Base-by-base conservation (phyloP, 1,140 invertebrate genomes). In the Apis laboriosa region DNA sequence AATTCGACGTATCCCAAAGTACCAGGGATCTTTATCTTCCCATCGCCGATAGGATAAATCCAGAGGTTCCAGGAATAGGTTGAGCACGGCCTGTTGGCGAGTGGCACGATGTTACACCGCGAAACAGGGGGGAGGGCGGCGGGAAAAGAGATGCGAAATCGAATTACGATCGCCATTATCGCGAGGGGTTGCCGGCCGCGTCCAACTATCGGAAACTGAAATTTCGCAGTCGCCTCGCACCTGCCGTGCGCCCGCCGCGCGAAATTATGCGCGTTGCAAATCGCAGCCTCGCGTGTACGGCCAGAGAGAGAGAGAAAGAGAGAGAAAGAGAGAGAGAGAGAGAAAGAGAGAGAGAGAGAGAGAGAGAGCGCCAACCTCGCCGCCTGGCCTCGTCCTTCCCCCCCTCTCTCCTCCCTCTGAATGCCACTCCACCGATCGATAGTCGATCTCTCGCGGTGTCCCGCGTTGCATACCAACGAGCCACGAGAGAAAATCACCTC, bases 211-310 rank as follows among this genome's bases (percentile, higher is more conserved):
- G 86, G 85, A 84, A 87, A 87, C 86, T 87, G 86, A 87, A 87
- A 87, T 87, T 87, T 87, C 86, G 86, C 85, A 87, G 86, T 87
- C 75, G 86, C 73, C 85, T 84, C 86, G 86, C 86, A 87, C 86
- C 86, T 87, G 85, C 86, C 83, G 86, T 64, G 66, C 58, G 71
- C 67, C 67, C 77, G 64, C 85, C 77, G 70, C 58, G 74, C 81
- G 85, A 84, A 87, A 87, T 87, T 87, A 87, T 87, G 86, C 86
- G 85, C 86, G 86, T 79, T 83, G 86, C 85, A 87, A 87, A 87
- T 87, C 86, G 86, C 81, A 84, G 86, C 75, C 85, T 87, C 81
- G 86, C 86, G 86, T 87, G 85, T 82, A 63, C 34, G 34, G 34
- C 5, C 75, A 73, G 60, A 82, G 68, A 58, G 49, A 66, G 21